These are phyloP conservation scores for Apostichopus parvimensis DNA, from an alignment of 35 echinoderm and acorn worm genomes.

Conservation along the genomic window DNA sequence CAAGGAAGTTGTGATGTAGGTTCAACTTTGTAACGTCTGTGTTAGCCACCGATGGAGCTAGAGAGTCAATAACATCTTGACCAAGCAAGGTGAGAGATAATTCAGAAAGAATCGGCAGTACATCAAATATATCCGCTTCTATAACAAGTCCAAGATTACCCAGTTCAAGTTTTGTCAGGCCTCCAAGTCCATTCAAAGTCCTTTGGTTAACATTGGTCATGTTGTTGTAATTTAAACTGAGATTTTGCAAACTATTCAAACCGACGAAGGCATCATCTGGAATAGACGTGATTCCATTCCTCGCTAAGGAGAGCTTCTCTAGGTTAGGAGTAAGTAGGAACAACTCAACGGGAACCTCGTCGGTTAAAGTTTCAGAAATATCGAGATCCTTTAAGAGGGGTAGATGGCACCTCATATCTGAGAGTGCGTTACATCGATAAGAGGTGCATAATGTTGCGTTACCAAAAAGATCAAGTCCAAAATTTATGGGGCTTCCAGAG, in stretches of 20 bases:
- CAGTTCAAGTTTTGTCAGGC: not conserved
- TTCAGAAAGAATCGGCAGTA: slow-evolving; percentile 19
- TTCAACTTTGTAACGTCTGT: slow-evolving; percentile 25
- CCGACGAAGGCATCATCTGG: not conserved
- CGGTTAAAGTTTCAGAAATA: slow-evolving; percentile 17
- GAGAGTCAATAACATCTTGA: slow-evolving; percentile 22
- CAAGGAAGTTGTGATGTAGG: slow-evolving; percentile 33
- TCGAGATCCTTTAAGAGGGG: not conserved
- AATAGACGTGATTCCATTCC: not conserved
- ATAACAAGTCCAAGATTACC: slow-evolving; percentile 3
- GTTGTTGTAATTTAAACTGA: slow-evolving; percentile 24
- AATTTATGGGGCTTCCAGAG: not conserved
- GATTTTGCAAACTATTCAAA: not conserved
- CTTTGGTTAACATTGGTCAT: not conserved
- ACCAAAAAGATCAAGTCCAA: slow-evolving; percentile 15
- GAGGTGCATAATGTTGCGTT: not conserved
- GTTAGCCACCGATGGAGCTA: slow-evolving; percentile 3
- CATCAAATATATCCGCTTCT: slow-evolving; percentile 18
- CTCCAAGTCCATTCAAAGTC: not conserved
- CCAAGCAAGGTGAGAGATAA: slow-evolving; percentile 29
- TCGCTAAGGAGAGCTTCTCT: not conserved
- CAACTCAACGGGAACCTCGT: not conserved
- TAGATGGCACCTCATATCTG: slow-evolving; percentile 6
- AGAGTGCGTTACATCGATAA: slow-evolving; percentile 19
- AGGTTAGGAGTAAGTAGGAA: slow-evolving; percentile 13